Percentiles rank a stretch among this genome's conserved stretches.
Evolutionary conservation across 2,797 vertebrate genomes (phyloP).

Genomic region (Fratercula arctica): DNA sequence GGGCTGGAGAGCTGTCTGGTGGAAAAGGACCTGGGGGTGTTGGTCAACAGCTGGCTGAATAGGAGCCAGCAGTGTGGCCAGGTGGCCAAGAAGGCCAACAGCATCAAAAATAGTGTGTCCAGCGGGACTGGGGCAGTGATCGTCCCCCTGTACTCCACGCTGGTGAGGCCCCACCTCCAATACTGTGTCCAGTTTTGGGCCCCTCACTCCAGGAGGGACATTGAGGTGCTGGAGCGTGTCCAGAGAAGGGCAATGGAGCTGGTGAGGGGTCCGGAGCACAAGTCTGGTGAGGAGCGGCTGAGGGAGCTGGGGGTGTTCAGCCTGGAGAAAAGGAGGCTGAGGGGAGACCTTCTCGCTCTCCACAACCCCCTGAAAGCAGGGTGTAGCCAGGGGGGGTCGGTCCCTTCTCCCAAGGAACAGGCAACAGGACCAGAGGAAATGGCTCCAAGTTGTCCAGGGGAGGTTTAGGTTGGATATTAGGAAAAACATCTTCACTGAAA

Average conservation of each 20-base stretch:
- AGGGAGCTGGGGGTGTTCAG: not conserved
- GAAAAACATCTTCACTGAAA: not conserved
- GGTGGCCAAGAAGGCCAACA: not conserved
- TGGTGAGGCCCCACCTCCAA: rapidly evolving
- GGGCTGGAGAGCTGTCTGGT: not conserved
- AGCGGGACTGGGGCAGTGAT: not conserved
- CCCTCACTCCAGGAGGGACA: not conserved
- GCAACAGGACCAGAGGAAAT: rapidly evolving
- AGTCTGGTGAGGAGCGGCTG: rapidly evolving
- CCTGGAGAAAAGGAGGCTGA: not conserved
- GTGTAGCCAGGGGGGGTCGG: rapidly evolving
- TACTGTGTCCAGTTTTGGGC: not conserved
- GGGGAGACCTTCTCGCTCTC: not conserved
- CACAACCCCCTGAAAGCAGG: not conserved
- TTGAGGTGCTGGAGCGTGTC: rapidly evolving
- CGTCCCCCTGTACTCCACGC: rapidly evolving
- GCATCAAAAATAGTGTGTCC: not conserved
- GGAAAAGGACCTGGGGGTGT: not conserved
- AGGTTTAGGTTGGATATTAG: not conserved
- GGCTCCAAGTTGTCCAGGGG: not conserved
- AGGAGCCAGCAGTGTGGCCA: not conserved
- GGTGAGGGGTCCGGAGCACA: not conserved
- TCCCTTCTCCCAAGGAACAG: not conserved
- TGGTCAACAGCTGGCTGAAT: not conserved
- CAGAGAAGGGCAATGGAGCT: not conserved